Evolutionary conservation across 1,140 invertebrate species (phyloP).

Genomic region (Neodiprion lecontei): DNA sequence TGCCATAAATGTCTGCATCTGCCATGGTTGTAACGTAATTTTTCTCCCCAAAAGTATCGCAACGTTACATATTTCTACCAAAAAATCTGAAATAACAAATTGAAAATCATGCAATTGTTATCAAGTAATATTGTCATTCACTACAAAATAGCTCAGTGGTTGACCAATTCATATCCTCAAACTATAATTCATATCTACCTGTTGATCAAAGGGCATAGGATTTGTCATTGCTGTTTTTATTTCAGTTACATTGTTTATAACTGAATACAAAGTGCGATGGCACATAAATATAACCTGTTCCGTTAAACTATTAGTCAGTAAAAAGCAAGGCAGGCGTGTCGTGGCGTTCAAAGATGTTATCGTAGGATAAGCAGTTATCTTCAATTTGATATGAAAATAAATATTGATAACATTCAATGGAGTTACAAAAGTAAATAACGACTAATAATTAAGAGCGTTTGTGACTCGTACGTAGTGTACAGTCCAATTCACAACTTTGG

Average conservation of each 20-base stretch:
- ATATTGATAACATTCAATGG: not conserved
- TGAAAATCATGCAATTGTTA: too few relatives aligned
- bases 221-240: too few relatives aligned
- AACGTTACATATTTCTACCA: not conserved
- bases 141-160: too few relatives aligned
- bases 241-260: too few relatives aligned
- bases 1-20: constrained; percentile 40
- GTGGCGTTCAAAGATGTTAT: not conserved
- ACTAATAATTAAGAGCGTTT: not conserved
- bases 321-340: not conserved
- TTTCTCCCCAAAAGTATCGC: not conserved
- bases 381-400: not conserved
- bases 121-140: too few relatives aligned
- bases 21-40: constrained; percentile 39
- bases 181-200: too few relatives aligned
- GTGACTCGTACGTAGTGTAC: not conserved
- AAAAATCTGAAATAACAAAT: not conserved
- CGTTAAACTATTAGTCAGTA: too few relatives aligned
- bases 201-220: too few relatives aligned
- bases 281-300: too few relatives aligned
- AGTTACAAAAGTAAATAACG: too few relatives aligned
- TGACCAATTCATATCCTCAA: too few relatives aligned
- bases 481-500: not conserved
- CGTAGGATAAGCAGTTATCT: not conserved
- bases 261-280: too few relatives aligned